A percentile compares a stretch with the other conserved stretches of the same genome.
Conservation (phyloP, 2,888 invertebrate species). For the Alloplasta piceator region DNA sequence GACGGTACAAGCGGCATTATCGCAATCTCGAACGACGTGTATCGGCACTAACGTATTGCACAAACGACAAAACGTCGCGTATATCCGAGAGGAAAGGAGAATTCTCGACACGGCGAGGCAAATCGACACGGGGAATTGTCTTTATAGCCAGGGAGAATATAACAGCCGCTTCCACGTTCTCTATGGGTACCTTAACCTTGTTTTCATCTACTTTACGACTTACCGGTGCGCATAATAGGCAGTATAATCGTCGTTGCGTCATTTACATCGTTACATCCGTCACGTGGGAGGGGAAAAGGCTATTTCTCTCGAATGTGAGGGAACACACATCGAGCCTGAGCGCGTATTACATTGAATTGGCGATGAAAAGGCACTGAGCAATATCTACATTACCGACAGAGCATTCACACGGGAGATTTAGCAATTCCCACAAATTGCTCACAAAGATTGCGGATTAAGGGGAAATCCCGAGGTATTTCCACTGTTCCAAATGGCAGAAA, state of each 20-base stretch:
- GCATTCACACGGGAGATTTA: constrained; percentile 10
- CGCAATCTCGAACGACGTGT: constrained; percentile 34
- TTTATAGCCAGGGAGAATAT: constrained; percentile 16
- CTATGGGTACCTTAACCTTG: constrained; percentile 59
- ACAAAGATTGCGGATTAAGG: too few relatives aligned
- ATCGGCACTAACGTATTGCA: constrained; percentile 18
- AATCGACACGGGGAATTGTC: constrained; percentile 43
- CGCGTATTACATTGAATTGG: constrained; percentile 12
- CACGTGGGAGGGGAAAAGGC: not conserved
- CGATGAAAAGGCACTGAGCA: constrained; percentile 25
- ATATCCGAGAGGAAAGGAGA: too few relatives aligned
- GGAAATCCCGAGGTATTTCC: too few relatives aligned
- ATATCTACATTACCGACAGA: constrained; percentile 49
- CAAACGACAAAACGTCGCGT: too few relatives aligned
- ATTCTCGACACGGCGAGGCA: constrained; percentile 8
- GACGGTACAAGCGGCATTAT: constrained; percentile 13
- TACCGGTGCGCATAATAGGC: constrained; percentile 48
- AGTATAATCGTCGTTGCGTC: constrained; percentile 51
- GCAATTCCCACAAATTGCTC: not conserved
- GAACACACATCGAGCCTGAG: not conserved
- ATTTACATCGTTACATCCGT: constrained; percentile 38
- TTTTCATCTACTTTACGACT: constrained; percentile 50
- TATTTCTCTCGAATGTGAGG: constrained; percentile 25
- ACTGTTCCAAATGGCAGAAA: too few relatives aligned
- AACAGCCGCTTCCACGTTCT: constrained; percentile 21